Evolutionary conservation across 2,888 invertebrate genomes (phyloP).

Genomic region (Cephus pulcher): DNA sequence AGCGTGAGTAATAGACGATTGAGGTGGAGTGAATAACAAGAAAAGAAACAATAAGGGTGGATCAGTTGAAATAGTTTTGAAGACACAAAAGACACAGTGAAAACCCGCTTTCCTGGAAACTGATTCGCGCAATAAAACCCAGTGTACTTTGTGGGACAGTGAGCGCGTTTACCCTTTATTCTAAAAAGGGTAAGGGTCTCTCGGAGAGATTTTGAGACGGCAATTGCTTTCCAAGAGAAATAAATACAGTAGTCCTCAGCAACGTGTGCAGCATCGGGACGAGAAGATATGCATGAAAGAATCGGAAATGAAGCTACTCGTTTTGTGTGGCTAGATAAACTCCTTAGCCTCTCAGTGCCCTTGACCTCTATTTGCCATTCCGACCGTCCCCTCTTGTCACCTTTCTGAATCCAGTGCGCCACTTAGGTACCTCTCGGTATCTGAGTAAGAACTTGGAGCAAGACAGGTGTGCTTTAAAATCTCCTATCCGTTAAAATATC

Average conservation of each 20-base stretch:
- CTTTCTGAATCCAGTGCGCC: too few relatives aligned
- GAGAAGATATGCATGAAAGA: background rate
- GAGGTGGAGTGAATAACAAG: background rate
- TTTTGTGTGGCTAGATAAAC: background rate
- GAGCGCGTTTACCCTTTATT: background rate
- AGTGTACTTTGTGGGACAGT: background rate
- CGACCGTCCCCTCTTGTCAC: background rate
- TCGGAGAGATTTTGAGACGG: constrained; percentile 16
- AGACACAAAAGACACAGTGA: background rate
- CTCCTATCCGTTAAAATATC: background rate
- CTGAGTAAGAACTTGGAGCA: background rate
- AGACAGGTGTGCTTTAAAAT: background rate
- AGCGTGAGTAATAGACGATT: background rate
- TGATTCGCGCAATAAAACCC: background rate
- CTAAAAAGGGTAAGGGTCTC: background rate
- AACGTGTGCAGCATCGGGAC: background rate
- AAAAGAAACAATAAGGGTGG: background rate
- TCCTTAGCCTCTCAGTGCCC: background rate
- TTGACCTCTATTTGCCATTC: background rate
- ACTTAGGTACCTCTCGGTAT: background rate
- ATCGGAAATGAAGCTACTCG: background rate
- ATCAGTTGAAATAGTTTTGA: background rate
- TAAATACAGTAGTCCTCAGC: background rate
- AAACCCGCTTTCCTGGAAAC: background rate
- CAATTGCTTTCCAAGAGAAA: constrained; percentile 21